Conservation (phyloP, 2,888 invertebrate genomes). For the Stratiomys singularior region DNA sequence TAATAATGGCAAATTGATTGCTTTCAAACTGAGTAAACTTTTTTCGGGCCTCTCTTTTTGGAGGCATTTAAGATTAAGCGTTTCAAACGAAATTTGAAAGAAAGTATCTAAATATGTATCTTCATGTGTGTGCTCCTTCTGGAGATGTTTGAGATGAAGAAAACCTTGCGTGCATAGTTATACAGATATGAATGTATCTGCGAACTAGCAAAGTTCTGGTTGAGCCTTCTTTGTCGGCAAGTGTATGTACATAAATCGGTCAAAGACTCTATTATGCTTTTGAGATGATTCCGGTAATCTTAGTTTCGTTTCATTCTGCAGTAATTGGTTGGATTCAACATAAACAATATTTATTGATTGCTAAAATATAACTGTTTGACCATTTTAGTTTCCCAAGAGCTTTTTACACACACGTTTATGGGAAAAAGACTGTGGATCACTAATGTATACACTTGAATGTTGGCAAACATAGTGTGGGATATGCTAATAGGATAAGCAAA, state of each 20-base stretch:
- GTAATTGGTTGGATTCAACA: slow-evolving; percentile 16
- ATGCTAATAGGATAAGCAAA: neutral
- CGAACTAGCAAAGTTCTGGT: neutral
- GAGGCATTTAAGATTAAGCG: neutral
- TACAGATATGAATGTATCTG: neutral
- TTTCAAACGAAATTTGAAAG: neutral
- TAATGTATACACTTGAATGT: neutral
- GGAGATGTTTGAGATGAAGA: no score
- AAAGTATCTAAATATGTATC: neutral
- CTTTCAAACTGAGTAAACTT: neutral
- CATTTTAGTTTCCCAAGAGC: neutral
- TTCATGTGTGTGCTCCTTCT: no score
- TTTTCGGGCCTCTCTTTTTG: neutral
- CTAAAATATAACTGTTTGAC: neutral
- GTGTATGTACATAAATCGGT: neutral
- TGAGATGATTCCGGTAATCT: neutral
- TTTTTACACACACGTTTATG: neutral
- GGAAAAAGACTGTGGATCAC: neutral
- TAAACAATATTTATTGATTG: slow-evolving; percentile 34
- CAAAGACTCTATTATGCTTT: neutral
- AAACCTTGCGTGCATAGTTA: no score
- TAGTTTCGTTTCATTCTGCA: slow-evolving; percentile 1
- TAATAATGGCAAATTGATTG: slow-evolving; percentile 25
- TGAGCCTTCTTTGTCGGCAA: neutral
- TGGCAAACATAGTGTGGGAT: neutral